Conservation (phyloP, 2,113 vertebrate genomes). For the Daubentonia madagascariensis region DNA sequence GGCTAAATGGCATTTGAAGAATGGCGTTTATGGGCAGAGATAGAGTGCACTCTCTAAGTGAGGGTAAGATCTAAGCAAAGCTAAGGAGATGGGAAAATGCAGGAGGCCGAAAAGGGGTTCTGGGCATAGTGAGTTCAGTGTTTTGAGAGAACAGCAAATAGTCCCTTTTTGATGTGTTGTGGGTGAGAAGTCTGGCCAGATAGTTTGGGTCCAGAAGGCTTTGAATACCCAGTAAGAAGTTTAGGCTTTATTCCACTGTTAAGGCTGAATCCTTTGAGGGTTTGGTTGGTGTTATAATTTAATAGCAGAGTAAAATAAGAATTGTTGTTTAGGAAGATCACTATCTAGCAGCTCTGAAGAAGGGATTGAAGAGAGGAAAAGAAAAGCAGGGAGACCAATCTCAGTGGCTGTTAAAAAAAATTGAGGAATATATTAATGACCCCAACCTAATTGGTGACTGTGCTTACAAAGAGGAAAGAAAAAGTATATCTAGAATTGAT, state of each 20-base stretch:
- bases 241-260: background rate
- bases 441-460: background rate
- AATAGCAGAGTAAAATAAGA: background rate
- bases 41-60: background rate
- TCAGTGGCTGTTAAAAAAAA: slow-evolving; percentile 11
- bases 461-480: background rate
- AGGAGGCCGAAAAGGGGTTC: background rate
- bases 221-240: background rate
- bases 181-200: background rate
- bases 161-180: background rate
- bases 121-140: background rate
- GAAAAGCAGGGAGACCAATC: background rate
- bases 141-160: background rate
- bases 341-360: background rate
- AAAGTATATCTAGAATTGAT: background rate
- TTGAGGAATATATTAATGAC: background rate
- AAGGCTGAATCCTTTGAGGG: background rate
- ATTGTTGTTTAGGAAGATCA: background rate
- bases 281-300: background rate
- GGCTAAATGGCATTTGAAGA: background rate
- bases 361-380: background rate
- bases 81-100: background rate
- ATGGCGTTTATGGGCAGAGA: background rate
- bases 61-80: background rate
- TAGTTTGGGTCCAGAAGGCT: background rate